Base-by-base conservation (phyloP, 2,113 vertebrate species). In the Centrocercus urophasianus region DNA sequence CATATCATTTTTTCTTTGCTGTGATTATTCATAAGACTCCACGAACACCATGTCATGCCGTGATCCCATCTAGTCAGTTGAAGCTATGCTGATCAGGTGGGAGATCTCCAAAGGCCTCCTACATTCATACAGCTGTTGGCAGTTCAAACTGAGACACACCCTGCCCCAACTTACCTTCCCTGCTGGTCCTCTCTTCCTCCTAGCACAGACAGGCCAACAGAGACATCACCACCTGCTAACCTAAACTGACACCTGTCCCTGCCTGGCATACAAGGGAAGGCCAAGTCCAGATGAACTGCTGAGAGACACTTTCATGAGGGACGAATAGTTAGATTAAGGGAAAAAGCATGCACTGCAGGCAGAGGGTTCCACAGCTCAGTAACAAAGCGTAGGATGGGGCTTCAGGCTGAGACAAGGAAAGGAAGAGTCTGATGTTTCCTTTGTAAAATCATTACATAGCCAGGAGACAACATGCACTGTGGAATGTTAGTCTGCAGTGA, bases 191-290 rank as follows among this genome's bases (percentile, higher is more conserved):
- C 8, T 24, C 43, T 21, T 36, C 36, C 43, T 66, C 59, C 38
- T 13, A 16, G n/a, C 54, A 32, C 34, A 47, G 42, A 82, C 32
- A 64, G 42, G 70, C 32, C 64, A 43, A 1, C 30, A 22, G 47
- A 86, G 30, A 24, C n/a, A 79, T 4, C 24, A 30, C 18, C 43
- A 32, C 48, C 22, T 28, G 13, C 36, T 57, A 65, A 9, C 4
- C 21, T 27, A 48, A 57, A 57, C 0, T 7, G 17, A 13, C 1
- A 0, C 8, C 56, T 47, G 1, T 5, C 6, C 28, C 85, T 16
- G 30, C 56, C 45, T 1, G 2, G 38, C 42, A 28, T 50, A 36
- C 25, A 17, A 28, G n/a, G 27, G 70, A 45, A 1, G 1, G 42
- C 36, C 64, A n/a, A 30, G 32, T 4, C 18, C 0, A 0, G 28